Evolutionary conservation across 2,113 vertebrate species (phyloP).

Genomic region (Macrotis lagotis): DNA sequence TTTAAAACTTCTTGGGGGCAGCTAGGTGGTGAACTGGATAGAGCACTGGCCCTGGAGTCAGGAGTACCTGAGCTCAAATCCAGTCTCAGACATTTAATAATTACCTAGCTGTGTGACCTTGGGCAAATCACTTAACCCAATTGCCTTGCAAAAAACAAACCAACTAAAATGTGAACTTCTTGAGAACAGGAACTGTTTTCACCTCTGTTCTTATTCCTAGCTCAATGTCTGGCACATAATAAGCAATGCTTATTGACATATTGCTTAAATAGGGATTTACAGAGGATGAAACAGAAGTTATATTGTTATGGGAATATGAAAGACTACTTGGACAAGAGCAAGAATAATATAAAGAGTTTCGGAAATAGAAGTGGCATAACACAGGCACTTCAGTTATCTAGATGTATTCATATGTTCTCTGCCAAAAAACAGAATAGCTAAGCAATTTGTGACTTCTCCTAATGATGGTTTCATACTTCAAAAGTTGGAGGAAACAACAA

Average conservation of each 20-base stretch:
- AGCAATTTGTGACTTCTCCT: background rate
- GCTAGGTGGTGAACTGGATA: too few species aligned
- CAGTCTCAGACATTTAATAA: too few species aligned
- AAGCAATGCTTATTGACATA: background rate
- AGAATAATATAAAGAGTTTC: background rate
- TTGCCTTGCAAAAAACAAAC: too few species aligned
- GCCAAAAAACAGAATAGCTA: background rate
- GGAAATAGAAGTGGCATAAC: background rate
- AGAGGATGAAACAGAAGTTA: background rate
- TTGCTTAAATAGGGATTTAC: background rate
- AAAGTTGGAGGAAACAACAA: background rate
- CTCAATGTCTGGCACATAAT: background rate
- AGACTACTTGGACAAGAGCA: background rate
- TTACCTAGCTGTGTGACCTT: too few species aligned
- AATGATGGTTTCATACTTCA: background rate
- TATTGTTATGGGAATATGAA: background rate
- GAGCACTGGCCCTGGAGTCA: too few species aligned
- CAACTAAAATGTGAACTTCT: background rate
- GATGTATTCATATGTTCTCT: background rate
- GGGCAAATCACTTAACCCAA: too few species aligned
- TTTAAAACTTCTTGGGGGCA: too few species aligned
- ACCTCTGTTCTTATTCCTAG: background rate
- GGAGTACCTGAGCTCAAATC: too few species aligned
- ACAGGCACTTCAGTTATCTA: background rate
- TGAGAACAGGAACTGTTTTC: background rate